phyloP scores from a whole-genome alignment of 2,797 vertebrate genomes.

The Melanotaenia nigrans region DNA sequence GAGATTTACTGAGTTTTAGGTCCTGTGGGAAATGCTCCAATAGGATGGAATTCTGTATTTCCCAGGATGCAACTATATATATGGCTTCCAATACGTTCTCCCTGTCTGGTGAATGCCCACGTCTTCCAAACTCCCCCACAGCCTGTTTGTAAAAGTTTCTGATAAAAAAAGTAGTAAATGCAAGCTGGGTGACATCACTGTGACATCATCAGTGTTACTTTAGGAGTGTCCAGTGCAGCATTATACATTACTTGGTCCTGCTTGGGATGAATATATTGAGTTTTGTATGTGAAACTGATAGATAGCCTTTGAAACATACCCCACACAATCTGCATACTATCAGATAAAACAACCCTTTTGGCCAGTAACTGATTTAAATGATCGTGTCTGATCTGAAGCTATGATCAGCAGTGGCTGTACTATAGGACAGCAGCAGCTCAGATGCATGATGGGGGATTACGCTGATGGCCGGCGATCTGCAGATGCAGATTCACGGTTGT shows the following conservation, averaged over 20 bases:
- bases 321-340: neutral
- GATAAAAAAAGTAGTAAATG: neutral
- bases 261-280: slow-evolving; percentile 1
- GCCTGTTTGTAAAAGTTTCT: neutral
- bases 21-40: neutral
- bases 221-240: neutral
- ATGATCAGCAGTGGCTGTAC: neutral
- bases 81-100: neutral
- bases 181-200: slow-evolving; percentile 2
- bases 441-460: slow-evolving; percentile 22
- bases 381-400: neutral
- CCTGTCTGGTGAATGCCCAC: neutral
- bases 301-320: neutral
- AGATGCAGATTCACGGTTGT: slow-evolving; percentile 19
- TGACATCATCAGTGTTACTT: neutral
- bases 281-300: neutral
- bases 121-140: slow-evolving; percentile 8
- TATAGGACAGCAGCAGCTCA: slow-evolving; percentile 5
- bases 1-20: neutral
- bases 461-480: slow-evolving; percentile 4
- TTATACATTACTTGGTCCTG: neutral
- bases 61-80: slow-evolving; percentile 12
- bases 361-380: neutral
- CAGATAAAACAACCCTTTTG: neutral
- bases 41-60: slow-evolving; percentile 6